Base-by-base conservation (phyloP, 64 coral and sea anemone genomes). In the Cladopsammia gracilis region DNA sequence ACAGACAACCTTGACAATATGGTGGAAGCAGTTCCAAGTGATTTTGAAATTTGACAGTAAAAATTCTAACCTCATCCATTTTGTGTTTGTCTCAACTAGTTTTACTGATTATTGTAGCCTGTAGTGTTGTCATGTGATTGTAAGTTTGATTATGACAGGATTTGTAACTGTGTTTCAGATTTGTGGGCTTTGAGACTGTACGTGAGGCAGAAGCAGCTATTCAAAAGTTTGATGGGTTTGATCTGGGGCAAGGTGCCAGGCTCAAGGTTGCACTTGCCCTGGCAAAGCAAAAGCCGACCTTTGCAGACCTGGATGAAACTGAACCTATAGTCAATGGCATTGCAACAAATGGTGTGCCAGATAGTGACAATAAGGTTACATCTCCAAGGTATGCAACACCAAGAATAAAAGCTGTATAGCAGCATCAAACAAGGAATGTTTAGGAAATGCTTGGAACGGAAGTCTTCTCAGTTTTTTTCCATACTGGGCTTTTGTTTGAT, bases 211-310 rank as follows among this genome's bases (percentile, higher is more conserved):
- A 79, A n/a, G 52, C 51, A 73, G 96, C 90, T 18, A 93, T 98
- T 24, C 90, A 91, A 15, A 89, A 74, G 47, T 98, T 96, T 83
- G 96, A 98, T 88, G 87, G 90, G 4, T 93, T 98, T 43, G 10
- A 44, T 95, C 69, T 98, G 79, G 96, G 94, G 43, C 49, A 87
- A 49, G 85, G 80, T 3, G 13, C 57, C 45, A 93, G 86, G 60
- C 64, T 98, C 10, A 92, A 67, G 67, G 96, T 98, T 34, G 62
- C 47, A 34, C 79, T 95, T 76, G 60, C 87, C 25, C 25, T 85
- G 22, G 26, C 47, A 46, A 95, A 66, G 54, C 52, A 82, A 61
- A 79, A 71, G 56, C 34, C 80, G 43, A 51, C 18, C 50, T 64
- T 54, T 68, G 20, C 18, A 64, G 72, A 49, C 34, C 14, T 14